Evolutionary conservation across 2,797 vertebrate species (phyloP), one percentile per base, ranked within the genome.

Genomic region (Numenius phaeopus): DNA sequence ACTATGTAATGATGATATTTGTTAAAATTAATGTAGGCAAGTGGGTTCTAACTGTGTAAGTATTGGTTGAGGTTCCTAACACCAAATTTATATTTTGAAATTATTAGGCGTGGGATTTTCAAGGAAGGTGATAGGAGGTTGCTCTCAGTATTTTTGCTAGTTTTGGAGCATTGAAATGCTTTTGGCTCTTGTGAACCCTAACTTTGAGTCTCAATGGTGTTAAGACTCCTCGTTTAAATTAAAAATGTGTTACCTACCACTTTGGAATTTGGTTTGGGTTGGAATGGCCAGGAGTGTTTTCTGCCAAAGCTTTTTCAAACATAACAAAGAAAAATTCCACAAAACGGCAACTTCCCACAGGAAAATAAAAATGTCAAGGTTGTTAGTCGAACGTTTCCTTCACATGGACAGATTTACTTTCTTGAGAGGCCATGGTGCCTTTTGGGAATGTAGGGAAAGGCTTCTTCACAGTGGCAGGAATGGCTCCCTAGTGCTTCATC

Each of bases 381-480:
- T 19, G 8, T 2, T 10, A 55, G 44, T 5, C 32, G 69, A 57
- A 40, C 1, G 0, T 70, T 89, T 77, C 15, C 52, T 73, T 73
- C 50, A 19, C 13, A 29, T 14, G 29, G 39, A 39, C 32, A 0
- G 0, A 14, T 75, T 46, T 26, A n/a, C 22, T 62, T 86, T 88
- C 49, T 34, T 32, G 46, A 61, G 62, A 70, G 18, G 40, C 59
- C 26, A 19, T 0, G 1, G 15, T 52, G 5, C 2, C 0, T 84
- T 83, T 76, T 23, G 46, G 66, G 44, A 46, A 37, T 17, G 10
- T 37, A 11, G 32, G 17, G 54, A 50, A 67, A 46, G 20, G 32
- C 39, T 72, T 82, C 62, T 83, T 59, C 59, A 8, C 6, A 29
- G 30, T 22, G n/a, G 5, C 34, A 42, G 73, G 69, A 75, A 19